A percentile compares a stretch with the other conserved stretches of the same genome.
phyloP scores from a whole-genome alignment of 1,140 invertebrate genomes.

The Watersipora subatra region DNA sequence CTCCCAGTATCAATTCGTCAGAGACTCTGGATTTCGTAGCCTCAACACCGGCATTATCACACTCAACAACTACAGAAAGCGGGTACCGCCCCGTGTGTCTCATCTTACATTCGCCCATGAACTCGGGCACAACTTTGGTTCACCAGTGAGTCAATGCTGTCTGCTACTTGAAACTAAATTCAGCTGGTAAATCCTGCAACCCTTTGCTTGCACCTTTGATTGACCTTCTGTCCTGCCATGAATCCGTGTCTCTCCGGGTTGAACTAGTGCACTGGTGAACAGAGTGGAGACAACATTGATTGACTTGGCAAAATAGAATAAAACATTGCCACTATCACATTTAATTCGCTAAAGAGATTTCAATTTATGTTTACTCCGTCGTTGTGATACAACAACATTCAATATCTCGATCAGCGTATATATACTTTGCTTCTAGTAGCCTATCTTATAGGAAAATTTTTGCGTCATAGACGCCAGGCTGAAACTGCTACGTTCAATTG shows the following conservation, averaged over 20 bases:
- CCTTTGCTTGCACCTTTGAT: too few relatives aligned
- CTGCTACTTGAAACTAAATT: not conserved
- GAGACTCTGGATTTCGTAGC: conserved; percentile 43
- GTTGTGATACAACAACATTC: too few relatives aligned
- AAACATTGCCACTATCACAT: too few relatives aligned
- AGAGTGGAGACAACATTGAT: not conserved
- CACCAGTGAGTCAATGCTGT: conserved; percentile 38
- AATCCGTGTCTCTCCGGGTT: not conserved
- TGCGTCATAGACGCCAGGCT: too few relatives aligned
- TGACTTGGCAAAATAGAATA: too few relatives aligned
- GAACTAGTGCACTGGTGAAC: not conserved
- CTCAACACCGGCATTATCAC: conserved; percentile 98
- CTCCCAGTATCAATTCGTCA: conserved; percentile 60
- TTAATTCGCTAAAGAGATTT: too few relatives aligned
- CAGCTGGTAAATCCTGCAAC: not conserved
- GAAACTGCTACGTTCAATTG: too few relatives aligned
- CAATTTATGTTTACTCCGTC: too few relatives aligned
- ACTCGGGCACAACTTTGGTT: conserved; percentile 98
- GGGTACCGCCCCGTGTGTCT: conserved; percentile 80
- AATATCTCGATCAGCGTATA: too few relatives aligned
- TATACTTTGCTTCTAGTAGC: too few relatives aligned
- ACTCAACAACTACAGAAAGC: conserved; percentile 94
- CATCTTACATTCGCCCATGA: conserved; percentile 96
- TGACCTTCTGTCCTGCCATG: too few relatives aligned
- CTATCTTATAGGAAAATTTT: too few relatives aligned